These are phyloP conservation scores for Cnemophilus loriae DNA, from an alignment of 2,113 vertebrate genomes.

Conservation along the genomic window DNA sequence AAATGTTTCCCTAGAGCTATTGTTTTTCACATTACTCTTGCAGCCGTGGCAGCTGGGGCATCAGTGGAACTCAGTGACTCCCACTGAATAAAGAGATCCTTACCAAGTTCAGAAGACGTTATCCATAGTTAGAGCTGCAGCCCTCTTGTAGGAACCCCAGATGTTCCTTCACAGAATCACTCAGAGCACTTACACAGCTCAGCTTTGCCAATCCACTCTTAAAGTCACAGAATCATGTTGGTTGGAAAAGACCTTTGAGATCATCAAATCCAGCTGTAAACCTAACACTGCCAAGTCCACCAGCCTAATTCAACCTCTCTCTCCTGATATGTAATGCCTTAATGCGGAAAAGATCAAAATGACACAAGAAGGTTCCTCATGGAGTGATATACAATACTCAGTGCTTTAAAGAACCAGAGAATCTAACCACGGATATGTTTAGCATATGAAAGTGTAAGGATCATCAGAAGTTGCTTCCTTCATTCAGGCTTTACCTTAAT, in stretches of 20 bases:
- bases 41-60: not conserved
- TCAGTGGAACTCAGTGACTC: not conserved
- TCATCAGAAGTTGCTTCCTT: not conserved
- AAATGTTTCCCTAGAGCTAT: not conserved
- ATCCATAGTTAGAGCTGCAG: not conserved
- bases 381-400: not conserved
- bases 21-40: not conserved
- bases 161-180: not conserved
- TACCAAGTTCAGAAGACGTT: not conserved
- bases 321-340: not conserved
- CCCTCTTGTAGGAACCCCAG: not conserved
- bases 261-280: not conserved
- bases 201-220: not conserved
- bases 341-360: not conserved
- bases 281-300: not conserved
- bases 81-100: not conserved
- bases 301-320: not conserved
- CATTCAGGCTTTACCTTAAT: not conserved
- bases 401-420: not conserved
- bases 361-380: not conserved
- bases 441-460: not conserved
- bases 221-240: not conserved
- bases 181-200: not conserved
- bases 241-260: not conserved
- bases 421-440: not conserved